Percentiles rank a stretch among this genome's conserved stretches.
phyloP scores from a whole-genome alignment of 2,888 invertebrate species.

The Drosophila subquinaria region DNA sequence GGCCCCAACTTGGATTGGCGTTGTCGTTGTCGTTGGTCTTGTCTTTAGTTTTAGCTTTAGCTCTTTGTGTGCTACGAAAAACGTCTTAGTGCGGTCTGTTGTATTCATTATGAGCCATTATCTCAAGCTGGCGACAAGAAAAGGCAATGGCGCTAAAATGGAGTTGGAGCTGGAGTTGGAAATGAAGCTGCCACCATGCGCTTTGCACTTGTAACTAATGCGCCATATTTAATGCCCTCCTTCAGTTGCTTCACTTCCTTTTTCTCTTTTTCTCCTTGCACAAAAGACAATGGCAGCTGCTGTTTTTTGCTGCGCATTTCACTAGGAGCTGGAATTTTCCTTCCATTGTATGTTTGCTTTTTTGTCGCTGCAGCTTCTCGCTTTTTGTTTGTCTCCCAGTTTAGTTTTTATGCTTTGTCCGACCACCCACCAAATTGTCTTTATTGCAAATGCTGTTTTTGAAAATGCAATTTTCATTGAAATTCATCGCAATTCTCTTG shows the following conservation, averaged over 20 bases:
- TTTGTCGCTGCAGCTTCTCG: slow-evolving; percentile 22
- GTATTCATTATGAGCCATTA: slow-evolving; percentile 81
- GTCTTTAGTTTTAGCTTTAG: slow-evolving; percentile 34
- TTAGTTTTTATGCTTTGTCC: slow-evolving; percentile 29
- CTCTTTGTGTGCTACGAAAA: slow-evolving; percentile 6
- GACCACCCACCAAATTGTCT: slow-evolving; percentile 61
- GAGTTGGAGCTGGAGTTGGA: not conserved
- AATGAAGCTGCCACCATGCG: slow-evolving; percentile 43
- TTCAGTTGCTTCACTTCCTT: slow-evolving; percentile 10
- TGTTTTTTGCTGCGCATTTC: slow-evolving; percentile 39
- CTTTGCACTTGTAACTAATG: slow-evolving; percentile 77
- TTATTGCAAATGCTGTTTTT: slow-evolving; percentile 70
- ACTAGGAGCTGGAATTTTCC: slow-evolving; percentile 1
- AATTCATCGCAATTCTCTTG: slow-evolving; percentile 68
- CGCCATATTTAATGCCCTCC: slow-evolving; percentile 73
- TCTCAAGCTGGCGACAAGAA: slow-evolving; percentile 77
- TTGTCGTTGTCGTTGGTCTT: slow-evolving; percentile 12
- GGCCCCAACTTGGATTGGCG: slow-evolving; percentile 18
- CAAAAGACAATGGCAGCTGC: slow-evolving; percentile 72
- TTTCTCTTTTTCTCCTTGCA: slow-evolving; percentile 25
- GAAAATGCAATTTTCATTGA: slow-evolving; percentile 80
- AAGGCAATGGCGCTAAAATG: slow-evolving; percentile 6
- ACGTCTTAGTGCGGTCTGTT: slow-evolving; percentile 70
- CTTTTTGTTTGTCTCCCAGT: slow-evolving; percentile 45
- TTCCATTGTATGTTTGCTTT: slow-evolving; percentile 48